Evolutionary conservation across 2,888 invertebrate species (phyloP).

Genomic region (Xestia xanthographa): DNA sequence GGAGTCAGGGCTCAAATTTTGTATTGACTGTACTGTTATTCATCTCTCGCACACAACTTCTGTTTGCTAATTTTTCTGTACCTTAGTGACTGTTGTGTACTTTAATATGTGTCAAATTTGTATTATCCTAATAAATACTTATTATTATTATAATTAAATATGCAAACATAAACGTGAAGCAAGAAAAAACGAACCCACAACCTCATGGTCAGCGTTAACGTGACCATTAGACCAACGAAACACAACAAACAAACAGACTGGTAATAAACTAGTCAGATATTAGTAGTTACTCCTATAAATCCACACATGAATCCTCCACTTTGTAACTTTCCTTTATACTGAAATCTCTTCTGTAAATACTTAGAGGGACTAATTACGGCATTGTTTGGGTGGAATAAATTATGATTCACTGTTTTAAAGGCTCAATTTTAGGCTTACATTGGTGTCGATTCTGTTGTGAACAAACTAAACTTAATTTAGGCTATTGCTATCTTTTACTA

Average conservation of each 20-base stretch:
- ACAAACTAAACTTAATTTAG: too few relatives aligned
- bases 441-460: too few relatives aligned
- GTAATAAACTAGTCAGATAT: background rate
- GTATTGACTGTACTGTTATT: too few relatives aligned
- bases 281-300: background rate
- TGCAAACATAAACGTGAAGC: too few relatives aligned
- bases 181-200: background rate
- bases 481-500: too few relatives aligned
- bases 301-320: background rate
- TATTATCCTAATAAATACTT: too few relatives aligned
- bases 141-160: too few relatives aligned
- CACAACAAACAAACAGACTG: background rate
- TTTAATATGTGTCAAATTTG: too few relatives aligned
- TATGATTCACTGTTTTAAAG: background rate
- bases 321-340: constrained; percentile 10
- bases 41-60: too few relatives aligned
- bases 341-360: constrained; percentile 2
- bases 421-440: background rate
- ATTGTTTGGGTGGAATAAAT: constrained; percentile 12
- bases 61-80: too few relatives aligned
- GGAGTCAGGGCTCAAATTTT: too few relatives aligned
- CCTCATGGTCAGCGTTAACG: background rate
- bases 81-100: too few relatives aligned
- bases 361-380: constrained; percentile 3
- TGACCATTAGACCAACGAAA: background rate